Evolutionary conservation across 2,113 vertebrate genomes (phyloP).

Genomic region (Paramormyrops kingsleyae): DNA sequence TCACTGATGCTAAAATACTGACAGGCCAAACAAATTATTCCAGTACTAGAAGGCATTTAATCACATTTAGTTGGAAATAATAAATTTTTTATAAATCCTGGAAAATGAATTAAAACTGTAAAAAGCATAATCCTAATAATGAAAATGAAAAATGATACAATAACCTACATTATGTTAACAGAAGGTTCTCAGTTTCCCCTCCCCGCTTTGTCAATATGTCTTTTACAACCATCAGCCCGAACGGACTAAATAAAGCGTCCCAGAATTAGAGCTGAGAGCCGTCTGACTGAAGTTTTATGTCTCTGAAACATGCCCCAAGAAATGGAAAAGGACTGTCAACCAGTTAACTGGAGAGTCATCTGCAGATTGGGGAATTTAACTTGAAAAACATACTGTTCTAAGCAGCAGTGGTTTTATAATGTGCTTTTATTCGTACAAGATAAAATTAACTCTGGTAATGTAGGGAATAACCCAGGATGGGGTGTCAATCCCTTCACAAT

Average conservation of each 20-base stretch:
- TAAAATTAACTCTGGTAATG: background rate
- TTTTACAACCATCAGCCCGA: background rate
- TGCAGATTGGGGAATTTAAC: background rate
- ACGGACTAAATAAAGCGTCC: background rate
- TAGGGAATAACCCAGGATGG: background rate
- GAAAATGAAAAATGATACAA: background rate
- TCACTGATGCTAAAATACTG: background rate
- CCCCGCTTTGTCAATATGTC: background rate
- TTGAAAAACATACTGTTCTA: background rate
- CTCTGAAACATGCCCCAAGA: background rate
- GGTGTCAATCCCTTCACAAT: background rate
- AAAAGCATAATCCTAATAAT: background rate
- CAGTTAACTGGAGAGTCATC: background rate
- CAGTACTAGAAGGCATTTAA: background rate
- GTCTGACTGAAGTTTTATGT: background rate
- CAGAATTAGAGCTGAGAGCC: background rate
- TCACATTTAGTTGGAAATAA: background rate
- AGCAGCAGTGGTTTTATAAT: background rate
- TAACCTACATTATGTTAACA: background rate
- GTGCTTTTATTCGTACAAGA: background rate
- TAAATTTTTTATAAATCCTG: too few species aligned
- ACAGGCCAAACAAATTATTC: background rate
- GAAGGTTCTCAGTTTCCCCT: background rate
- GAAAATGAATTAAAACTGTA: background rate
- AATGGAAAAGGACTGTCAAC: background rate